These are phyloP conservation scores for Tridacna crocea DNA, from an alignment of 2,888 invertebrate genomes.

Conservation along the genomic window DNA sequence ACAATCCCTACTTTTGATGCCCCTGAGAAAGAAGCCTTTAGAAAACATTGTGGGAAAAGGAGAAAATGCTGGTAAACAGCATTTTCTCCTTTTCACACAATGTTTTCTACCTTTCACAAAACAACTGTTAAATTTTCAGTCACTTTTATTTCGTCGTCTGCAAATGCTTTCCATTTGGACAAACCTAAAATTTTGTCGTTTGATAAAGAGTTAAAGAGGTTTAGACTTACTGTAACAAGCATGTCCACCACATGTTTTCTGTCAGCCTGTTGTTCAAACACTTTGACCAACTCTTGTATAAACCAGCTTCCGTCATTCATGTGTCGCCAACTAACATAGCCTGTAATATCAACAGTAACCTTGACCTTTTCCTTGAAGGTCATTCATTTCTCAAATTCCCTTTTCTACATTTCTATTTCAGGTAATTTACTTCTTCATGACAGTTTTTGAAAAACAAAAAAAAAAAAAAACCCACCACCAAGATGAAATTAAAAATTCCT, in stretches of 20 bases:
- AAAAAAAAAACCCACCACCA: too few species aligned
- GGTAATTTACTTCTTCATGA: neutral
- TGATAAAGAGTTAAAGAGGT: neutral
- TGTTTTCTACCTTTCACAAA: neutral
- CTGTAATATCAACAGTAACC: conserved; percentile 23
- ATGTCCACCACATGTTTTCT: conserved; percentile 49
- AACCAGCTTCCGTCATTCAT: conserved; percentile 59
- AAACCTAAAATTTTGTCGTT: too few species aligned
- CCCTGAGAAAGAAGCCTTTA: neutral
- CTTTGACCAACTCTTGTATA: conserved; percentile 56
- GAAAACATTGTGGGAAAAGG: conserved; percentile 2
- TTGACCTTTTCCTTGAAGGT: neutral
- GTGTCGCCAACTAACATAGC: conserved; percentile 62
- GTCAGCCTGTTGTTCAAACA: conserved; percentile 48
- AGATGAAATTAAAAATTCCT: too few species aligned
- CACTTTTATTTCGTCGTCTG: neutral
- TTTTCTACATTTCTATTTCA: neutral
- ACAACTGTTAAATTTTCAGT: neutral
- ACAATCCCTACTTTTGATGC: neutral
- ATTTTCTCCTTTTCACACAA: neutral
- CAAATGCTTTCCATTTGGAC: too few species aligned
- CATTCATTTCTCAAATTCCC: neutral
- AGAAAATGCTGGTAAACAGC: neutral
- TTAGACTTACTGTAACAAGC: conserved; percentile 49
- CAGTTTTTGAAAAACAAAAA: too few species aligned